Evolutionary conservation across 64 coral and sea anemone genomes (phyloP).

Genomic region (Actinia tenebrosa): DNA sequence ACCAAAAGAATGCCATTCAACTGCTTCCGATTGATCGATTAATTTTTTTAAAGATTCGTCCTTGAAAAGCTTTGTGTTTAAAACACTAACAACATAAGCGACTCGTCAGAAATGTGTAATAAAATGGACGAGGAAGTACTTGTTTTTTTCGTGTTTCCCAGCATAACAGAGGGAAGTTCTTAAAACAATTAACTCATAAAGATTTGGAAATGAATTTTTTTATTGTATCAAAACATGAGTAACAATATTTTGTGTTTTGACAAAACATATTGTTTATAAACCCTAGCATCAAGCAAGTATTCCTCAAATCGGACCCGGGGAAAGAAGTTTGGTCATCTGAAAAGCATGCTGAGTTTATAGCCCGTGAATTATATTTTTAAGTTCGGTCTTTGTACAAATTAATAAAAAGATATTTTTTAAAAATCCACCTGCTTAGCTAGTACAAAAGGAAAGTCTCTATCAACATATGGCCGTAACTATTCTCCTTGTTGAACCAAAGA

Average conservation of each 20-base stretch:
- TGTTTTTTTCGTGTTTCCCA: not conserved
- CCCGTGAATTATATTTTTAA: not conserved
- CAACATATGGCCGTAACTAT: not conserved
- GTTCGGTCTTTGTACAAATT: not conserved
- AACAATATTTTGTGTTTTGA: too few relatives aligned
- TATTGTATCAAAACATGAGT: too few relatives aligned
- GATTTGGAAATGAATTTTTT: too few relatives aligned
- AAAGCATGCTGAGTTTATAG: too few relatives aligned
- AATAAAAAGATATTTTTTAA: not conserved
- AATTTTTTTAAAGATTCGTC: not conserved
- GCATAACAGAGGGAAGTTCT: not conserved
- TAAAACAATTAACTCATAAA: too few relatives aligned
- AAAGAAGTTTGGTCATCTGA: too few relatives aligned
- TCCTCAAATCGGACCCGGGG: too few relatives aligned
- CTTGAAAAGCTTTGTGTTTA: not conserved
- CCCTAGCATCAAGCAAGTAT: too few relatives aligned
- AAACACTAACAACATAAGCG: not conserved
- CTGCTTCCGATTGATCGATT: not conserved
- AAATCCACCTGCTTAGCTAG: not conserved
- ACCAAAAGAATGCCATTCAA: not conserved
- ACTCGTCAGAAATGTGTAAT: not conserved
- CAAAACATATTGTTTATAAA: too few relatives aligned
- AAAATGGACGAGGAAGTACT: not conserved
- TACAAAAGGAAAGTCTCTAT: not conserved
- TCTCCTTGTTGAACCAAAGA: not conserved